Evolutionary conservation across 2,113 vertebrate genomes (phyloP), one percentile per base, ranked within the genome.

Genomic region (Oncorhynchus tshawytscha): DNA sequence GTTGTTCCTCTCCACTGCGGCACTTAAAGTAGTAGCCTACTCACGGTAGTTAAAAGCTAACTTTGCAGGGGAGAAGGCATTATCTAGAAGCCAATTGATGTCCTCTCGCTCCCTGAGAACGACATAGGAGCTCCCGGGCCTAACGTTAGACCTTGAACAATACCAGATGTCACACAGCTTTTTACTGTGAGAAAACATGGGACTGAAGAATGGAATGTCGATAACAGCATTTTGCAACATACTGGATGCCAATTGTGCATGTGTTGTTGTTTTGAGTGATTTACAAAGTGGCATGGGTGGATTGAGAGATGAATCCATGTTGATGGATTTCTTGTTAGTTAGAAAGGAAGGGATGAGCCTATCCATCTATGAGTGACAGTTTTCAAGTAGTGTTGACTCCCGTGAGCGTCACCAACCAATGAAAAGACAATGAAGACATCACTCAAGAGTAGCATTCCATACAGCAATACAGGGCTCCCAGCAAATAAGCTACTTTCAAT

Each of bases 101-200:
- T 76, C 51, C 5, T 15, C 51, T 72, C 25, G 16, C 27, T 72
- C 49, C 51, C 51, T 59, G 22, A 29, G 70, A 54, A 51, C 5
- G 24, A 27, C 62, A 49, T 13, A 51, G 6, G 22, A 18, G 64
- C 49, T 54, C 67, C 45, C 62, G 68, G 71, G 54, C 45, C 74
- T 34, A 54, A 54, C 65, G 51, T 5, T 54, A 54, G 51, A 3
- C 65, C 34, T 60, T 60, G 71, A 80, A 67, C 70, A 67, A 48
- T 81, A 77, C 79, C 79, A 81, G 79, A 81, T 81, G 79, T 77
- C 71, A 45, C 66, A 48, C 72, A 48, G 7, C 45, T 49, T 16
- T 48, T 18, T 45, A 66, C 60, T 74, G 72, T 27, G 72, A 49
- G 72, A 74, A 66, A 48, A 16, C 22, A 18, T 27, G n/a, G 20